Conservation (phyloP, 2,113 vertebrate genomes). For the Tragelaphus imberbis region DNA sequence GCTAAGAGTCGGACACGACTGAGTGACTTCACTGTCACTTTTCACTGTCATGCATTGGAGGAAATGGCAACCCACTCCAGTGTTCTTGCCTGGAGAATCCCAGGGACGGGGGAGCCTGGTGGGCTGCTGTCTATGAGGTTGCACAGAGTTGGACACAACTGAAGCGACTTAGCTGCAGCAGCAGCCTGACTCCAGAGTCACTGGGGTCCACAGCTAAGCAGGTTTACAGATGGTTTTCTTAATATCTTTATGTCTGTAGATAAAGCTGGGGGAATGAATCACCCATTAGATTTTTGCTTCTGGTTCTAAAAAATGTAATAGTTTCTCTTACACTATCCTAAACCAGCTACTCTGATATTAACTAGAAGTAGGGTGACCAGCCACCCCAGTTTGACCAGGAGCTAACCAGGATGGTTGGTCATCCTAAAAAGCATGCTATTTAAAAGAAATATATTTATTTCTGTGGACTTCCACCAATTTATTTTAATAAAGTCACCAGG, state of each 20-base stretch:
- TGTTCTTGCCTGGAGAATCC: too few relatives aligned
- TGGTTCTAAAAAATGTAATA: neutral
- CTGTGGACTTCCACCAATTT: neutral
- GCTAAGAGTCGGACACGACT: too few relatives aligned
- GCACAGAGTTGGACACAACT: too few relatives aligned
- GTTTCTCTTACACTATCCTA: neutral
- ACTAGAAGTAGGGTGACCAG: neutral
- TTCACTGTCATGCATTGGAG: too few relatives aligned
- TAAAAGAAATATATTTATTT: neutral
- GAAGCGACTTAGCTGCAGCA: too few relatives aligned
- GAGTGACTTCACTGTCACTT: too few relatives aligned
- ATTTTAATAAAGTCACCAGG: neutral
- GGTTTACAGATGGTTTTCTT: neutral
- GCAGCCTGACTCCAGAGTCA: neutral
- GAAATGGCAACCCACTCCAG: too few relatives aligned
- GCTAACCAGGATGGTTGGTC: neutral
- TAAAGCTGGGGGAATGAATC: neutral
- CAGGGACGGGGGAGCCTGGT: too few relatives aligned
- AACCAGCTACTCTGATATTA: neutral
- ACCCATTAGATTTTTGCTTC: neutral
- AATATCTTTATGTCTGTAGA: neutral
- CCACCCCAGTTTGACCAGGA: neutral
- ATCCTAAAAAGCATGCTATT: neutral
- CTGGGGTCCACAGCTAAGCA: neutral
- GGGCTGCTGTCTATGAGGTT: rapidly evolving